These are phyloP conservation scores for Siphamia tubifer DNA, from an alignment of 2,113 vertebrate species.

Conservation along the genomic window DNA sequence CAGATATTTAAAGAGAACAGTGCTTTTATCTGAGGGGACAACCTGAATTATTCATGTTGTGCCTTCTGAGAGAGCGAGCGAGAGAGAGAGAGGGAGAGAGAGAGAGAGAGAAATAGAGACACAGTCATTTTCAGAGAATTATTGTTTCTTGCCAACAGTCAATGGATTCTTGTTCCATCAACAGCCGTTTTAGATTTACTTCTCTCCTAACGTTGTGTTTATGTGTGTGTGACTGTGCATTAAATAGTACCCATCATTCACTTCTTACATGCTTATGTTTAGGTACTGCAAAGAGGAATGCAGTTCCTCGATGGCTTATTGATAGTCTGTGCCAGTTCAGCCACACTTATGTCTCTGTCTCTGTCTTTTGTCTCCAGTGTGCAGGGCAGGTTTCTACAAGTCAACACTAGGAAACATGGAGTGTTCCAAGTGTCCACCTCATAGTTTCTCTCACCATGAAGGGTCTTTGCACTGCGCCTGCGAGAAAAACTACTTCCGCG, in stretches of 20 bases:
- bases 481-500: slow-evolving; percentile 97
- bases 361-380: slow-evolving; percentile 80
- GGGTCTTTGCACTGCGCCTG: slow-evolving; percentile 92
- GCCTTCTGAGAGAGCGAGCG: slow-evolving; percentile 59
- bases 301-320: slow-evolving; percentile 10
- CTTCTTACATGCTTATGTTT: slow-evolving; percentile 8
- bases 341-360: slow-evolving; percentile 48
- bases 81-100: too few relatives aligned
- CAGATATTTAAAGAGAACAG: slow-evolving; percentile 72
- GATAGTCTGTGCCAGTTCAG: slow-evolving; percentile 18
- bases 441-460: slow-evolving; percentile 90
- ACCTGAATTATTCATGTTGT: slow-evolving; percentile 79
- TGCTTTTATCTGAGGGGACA: slow-evolving; percentile 71
- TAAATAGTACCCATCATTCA: slow-evolving; percentile 21
- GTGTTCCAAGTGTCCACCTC: slow-evolving; percentile 95
- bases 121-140: slow-evolving; percentile 50
- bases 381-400: slow-evolving; percentile 95
- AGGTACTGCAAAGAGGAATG: slow-evolving; percentile 14
- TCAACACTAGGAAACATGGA: slow-evolving; percentile 86
- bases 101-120: slow-evolving; percentile 42
- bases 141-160: slow-evolving; percentile 33
- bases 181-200: slow-evolving; percentile 24
- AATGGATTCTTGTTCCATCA: slow-evolving; percentile 28
- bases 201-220: not conserved
- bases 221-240: slow-evolving; percentile 26